phyloP scores from a whole-genome alignment of 2,113 vertebrate genomes.

The Poeciliopsis prolifica region DNA sequence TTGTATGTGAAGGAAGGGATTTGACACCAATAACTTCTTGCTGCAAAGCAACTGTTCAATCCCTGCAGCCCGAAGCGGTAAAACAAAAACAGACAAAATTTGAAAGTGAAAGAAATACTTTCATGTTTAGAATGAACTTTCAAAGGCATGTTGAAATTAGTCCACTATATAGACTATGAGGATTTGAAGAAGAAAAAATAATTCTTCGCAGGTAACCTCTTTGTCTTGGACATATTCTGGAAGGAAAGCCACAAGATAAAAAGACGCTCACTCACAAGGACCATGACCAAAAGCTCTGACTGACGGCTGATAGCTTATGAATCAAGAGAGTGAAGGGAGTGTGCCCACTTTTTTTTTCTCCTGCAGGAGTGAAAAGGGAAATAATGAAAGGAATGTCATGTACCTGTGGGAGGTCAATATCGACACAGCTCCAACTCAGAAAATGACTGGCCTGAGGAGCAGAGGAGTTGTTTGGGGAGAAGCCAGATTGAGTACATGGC shows the following conservation, averaged over 20 bases:
- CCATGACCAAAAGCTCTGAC: conserved; percentile 28
- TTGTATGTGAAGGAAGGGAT: no score
- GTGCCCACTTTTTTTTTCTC: conserved; percentile 20
- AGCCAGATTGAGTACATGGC: conserved; percentile 63
- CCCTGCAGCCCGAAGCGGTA: no score
- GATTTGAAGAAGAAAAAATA: not conserved
- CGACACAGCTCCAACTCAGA: conserved; percentile 58
- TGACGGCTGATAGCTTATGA: conserved; percentile 50
- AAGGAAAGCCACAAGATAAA: conserved; percentile 6
- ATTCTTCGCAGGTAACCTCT: conserved; percentile 16
- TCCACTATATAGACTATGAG: conserved; percentile 1
- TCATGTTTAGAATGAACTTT: not conserved
- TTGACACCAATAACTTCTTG: no score
- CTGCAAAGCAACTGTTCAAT: no score
- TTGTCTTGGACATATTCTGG: not conserved
- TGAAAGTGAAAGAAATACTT: not conserved
- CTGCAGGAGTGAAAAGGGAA: conserved; percentile 44
- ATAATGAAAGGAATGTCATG: conserved; percentile 56
- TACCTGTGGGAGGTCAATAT: conserved; percentile 70
- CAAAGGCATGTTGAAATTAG: not conserved
- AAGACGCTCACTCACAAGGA: conserved; percentile 6
- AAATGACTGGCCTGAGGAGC: conserved; percentile 70
- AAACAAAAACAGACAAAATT: not conserved
- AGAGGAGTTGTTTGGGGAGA: conserved; percentile 55
- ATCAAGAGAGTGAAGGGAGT: conserved; percentile 27